Evolutionary conservation across 2,113 vertebrate genomes (phyloP).

Genomic region (Microcebus tavaratra): DNA sequence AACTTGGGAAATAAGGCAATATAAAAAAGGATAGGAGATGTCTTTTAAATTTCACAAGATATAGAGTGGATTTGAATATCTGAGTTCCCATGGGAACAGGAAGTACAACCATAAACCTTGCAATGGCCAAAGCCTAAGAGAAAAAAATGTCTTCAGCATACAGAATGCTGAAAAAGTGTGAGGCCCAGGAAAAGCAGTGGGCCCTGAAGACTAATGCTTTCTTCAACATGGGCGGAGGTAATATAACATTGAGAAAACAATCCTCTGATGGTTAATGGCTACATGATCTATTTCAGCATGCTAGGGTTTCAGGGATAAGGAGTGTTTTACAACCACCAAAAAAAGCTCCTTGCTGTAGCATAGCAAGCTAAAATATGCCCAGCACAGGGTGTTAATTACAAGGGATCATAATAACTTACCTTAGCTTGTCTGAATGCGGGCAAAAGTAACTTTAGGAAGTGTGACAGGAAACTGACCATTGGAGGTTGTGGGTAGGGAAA

Average conservation of each 20-base stretch:
- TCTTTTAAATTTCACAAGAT: background rate
- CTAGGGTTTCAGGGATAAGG: background rate
- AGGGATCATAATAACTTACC: background rate
- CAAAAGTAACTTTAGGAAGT: background rate
- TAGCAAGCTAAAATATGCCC: conserved; percentile 38
- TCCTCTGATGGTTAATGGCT: background rate
- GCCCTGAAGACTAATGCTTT: background rate
- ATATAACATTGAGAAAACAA: conserved; percentile 22
- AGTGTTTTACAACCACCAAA: conserved; percentile 40
- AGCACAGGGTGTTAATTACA: conserved; percentile 55
- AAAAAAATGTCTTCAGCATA: background rate
- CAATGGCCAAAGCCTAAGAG: background rate
- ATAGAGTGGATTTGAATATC: background rate
- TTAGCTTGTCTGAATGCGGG: background rate
- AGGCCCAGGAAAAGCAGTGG: background rate
- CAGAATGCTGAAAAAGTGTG: background rate
- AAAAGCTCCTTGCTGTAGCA: background rate
- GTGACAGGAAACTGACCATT: background rate
- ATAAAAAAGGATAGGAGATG: background rate
- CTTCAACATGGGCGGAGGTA: background rate
- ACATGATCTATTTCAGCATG: background rate
- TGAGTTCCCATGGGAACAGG: background rate
- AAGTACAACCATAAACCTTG: background rate
- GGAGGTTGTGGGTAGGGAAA: background rate
- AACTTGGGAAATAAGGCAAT: background rate